phyloP scores from a whole-genome alignment of 2,888 invertebrate genomes.

The Chironomus tentans region DNA sequence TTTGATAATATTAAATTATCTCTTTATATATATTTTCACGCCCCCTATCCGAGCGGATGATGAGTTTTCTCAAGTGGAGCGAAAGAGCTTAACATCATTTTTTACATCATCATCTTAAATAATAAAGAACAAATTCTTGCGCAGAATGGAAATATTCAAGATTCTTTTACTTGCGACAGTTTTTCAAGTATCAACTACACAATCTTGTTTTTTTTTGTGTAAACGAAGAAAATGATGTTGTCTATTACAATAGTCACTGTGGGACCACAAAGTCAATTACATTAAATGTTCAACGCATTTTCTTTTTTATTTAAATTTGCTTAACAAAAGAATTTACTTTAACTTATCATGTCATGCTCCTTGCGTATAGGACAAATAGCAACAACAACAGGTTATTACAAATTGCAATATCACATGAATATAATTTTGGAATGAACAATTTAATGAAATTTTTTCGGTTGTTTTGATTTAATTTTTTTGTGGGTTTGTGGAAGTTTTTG shows the following conservation, averaged over 20 bases:
- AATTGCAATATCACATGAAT: constrained; percentile 10
- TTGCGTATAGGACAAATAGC: neutral
- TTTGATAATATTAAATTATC: constrained; percentile 22
- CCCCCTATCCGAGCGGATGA: constrained; percentile 1
- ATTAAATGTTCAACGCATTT: neutral
- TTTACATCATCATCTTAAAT: neutral
- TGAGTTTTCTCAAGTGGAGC: neutral
- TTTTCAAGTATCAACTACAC: neutral
- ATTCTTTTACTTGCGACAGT: neutral
- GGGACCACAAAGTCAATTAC: constrained; percentile 22
- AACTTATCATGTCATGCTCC: neutral
- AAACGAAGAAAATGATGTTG: neutral
- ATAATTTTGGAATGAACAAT: too few species aligned
- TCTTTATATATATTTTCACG: neutral
- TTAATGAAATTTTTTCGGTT: too few species aligned
- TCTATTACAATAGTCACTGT: constrained; percentile 3
- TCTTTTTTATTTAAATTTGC: neutral
- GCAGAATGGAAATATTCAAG: neutral
- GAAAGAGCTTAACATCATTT: neutral
- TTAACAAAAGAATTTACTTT: neutral
- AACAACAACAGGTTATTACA: constrained; percentile 12
- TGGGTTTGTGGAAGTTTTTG: too few species aligned
- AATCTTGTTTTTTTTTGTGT: neutral
- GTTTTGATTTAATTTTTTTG: too few species aligned
- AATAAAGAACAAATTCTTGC: neutral